Evolutionary conservation across 2,888 invertebrate genomes (phyloP), one percentile per base, ranked within the genome.

Genomic region (Opisthograptis luteolata): DNA sequence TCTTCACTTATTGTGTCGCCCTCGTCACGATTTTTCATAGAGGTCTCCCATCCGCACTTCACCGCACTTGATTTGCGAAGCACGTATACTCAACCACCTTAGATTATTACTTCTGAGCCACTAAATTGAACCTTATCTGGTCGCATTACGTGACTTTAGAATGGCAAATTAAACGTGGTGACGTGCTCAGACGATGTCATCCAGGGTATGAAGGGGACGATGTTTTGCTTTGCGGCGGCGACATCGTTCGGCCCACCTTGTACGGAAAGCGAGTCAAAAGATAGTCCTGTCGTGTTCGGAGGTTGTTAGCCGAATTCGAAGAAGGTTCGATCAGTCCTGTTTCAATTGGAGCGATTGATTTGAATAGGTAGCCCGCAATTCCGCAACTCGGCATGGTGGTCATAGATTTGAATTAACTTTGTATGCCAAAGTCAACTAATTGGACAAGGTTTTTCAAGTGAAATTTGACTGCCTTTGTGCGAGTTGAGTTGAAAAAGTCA

Each of bases 21-120:
- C 87, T 76, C 74, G 74, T 82, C 86, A 84, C 86, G 85, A 87
- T 87, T 89, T 88, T 89, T 89, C 87, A 87, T 86, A 84, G 80
- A 79, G 80, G 79, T 74, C 79, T 81, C 77, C 81, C 84, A 81
- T 87, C 86, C 81, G 77, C 85, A 84, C 86, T 86, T 82, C 79
- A 85, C 81, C 78, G 74, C 79, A 87, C 88, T 89, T 88, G 87
- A 90, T 90, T 89, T 89, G 83, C 87, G 69, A 79, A 81, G 87
- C 88, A 88, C 88, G 88, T 86, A 80, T 66, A 64, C 70, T 55
- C 58, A 50, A 45, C 63, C 58, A 66, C 59, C 65, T 58, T 69
- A 57, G 60, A 63, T 59, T 68, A 50, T 56, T 57, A 56, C 44
- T 54, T 46, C 32, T 42, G 54, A 50, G 28, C 32, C 52, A 49